Base-by-base conservation (phyloP, 2,113 vertebrate genomes). In the Cacatua alba region DNA sequence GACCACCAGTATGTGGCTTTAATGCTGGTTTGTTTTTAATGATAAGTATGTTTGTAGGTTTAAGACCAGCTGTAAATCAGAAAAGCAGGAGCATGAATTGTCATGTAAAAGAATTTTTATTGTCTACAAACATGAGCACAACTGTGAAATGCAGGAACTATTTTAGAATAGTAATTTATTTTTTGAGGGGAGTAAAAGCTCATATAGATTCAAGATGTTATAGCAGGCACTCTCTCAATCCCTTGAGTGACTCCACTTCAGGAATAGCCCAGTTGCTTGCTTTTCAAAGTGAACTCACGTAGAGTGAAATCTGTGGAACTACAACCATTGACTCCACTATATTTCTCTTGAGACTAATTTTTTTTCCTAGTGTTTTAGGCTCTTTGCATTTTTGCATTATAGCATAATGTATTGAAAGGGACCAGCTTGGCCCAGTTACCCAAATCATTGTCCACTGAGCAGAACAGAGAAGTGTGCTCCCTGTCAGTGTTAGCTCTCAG, bases 11-110 rank as follows among this genome's bases (percentile, higher is more conserved):
- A 94, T 75, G 81, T 62, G 33, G 20, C 43, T 87, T 95, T 95
- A 96, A 77, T 88, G 77, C 29, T 95, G 79, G 93, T 90, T 96
- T 93, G 84, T 28, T 92, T 92, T 92, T 85, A 94, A 68, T 84
- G 68, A 43, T 84, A 96, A 79, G 51, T 87, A 62, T 89, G 81
- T 82, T 95, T 94, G 44, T 88, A 90, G 90, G 94, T 90, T 94
- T 84, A 57, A n/a, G 35, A 78, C 24, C 72, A 95, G 97, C 95
- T 84, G 57, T 89, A 96, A 94, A 94, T 59, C 29, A 57, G 53
- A 79, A 96, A 82, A 53, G n/a, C 37, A 4, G 29, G n/a, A 69
- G 18, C 14, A 3, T 52, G 35, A 75, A 76, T 71, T 85, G 41
- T 49, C 37, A 20, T 0, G 1, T 62, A 63, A 77, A 84, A 89